Base-by-base conservation (phyloP, 2,797 vertebrate species). In the Siniperca scherzeri region DNA sequence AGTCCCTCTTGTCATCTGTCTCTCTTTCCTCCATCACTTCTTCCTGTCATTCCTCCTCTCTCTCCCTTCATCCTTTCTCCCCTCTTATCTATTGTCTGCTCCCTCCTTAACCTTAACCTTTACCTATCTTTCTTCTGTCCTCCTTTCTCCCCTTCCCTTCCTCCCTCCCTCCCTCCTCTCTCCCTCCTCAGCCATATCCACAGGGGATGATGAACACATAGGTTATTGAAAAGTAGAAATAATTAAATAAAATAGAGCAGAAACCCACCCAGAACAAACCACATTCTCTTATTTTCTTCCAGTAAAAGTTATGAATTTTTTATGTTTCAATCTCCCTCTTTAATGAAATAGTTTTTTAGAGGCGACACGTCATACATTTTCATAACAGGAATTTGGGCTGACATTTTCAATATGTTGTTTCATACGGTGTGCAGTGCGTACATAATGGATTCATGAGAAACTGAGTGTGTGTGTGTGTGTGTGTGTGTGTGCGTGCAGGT, bases 231-330 rank as follows among this genome's bases (percentile, higher is more conserved):
- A 42, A 72, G 46, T 3, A 71, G 62, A 81, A 88, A 89, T 85
- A 85, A 90, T 85, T 30, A 88, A 89, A 86, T 82, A 85, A 90
- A 82, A 21, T 7, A 1, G 59, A 80, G 74, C 72, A 73, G 82
- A 88, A 87, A 82, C 16, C 57, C 70, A 69, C 60, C 89, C 72
- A 81, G 84, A 89, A 89, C 77, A 82, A 90, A 91, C 88, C 81
- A 81, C 78, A 73, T 88, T 87, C 84, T 91, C 77, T 88, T 78
- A 88, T 90, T 91, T 88, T 91, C 80, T 30, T 85, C 69, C 80
- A 76, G 73, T 90, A 40, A 81, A 89, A 93, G 50, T 90, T 91
- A 93, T 94, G 78, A 91, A 93, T 94, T 92, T 93, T 94, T 93
- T 87, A 93, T 90, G 81, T 93, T 93, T 93, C 88, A 87, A 92